phyloP scores from a whole-genome alignment of 2,797 vertebrate species.

The Syngnathus acus region DNA sequence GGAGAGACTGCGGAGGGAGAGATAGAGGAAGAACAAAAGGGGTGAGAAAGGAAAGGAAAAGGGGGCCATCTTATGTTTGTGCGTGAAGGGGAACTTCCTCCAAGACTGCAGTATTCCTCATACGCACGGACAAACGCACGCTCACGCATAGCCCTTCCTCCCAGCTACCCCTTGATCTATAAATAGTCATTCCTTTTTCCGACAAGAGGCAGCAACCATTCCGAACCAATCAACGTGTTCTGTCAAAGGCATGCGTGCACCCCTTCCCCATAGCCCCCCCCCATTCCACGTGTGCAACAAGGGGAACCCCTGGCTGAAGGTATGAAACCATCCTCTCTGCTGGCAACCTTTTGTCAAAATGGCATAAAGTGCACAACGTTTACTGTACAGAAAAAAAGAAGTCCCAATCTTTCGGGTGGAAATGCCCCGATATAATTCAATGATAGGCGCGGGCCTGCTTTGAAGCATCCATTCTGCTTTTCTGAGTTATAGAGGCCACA shows the following conservation, averaged over 20 bases:
- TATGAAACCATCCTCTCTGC: slow-evolving; percentile 24
- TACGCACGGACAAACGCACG: slow-evolving; percentile 30
- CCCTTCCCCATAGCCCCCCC: slow-evolving; percentile 47
- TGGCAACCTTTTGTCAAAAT: slow-evolving; percentile 15
- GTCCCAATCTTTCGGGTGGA: too few relatives aligned
- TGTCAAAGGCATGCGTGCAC: slow-evolving; percentile 65
- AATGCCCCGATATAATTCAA: too few relatives aligned
- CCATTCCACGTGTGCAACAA: slow-evolving; percentile 38
- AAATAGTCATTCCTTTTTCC: slow-evolving; percentile 69
- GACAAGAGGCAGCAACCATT: slow-evolving; percentile 71
- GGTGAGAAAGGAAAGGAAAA: slow-evolving; percentile 24
- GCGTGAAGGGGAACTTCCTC: slow-evolving; percentile 56
- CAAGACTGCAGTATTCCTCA: slow-evolving; percentile 66
- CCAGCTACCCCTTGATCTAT: slow-evolving; percentile 71
- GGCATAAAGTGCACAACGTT: slow-evolving; percentile 16
- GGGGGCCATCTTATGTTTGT: slow-evolving; percentile 38
- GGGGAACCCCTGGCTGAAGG: slow-evolving; percentile 61
- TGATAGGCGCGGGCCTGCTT: slow-evolving; percentile 3
- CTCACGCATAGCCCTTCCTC: slow-evolving; percentile 40
- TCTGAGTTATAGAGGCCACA: slow-evolving; percentile 13
- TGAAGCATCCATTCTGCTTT: not conserved
- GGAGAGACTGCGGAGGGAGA: slow-evolving; percentile 15
- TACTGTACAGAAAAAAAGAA: too few relatives aligned
- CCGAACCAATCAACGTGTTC: slow-evolving; percentile 70
- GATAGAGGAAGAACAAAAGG: slow-evolving; percentile 15